Base-by-base conservation (phyloP, 1,140 invertebrate genomes). In the Heliconius hermathena region DNA sequence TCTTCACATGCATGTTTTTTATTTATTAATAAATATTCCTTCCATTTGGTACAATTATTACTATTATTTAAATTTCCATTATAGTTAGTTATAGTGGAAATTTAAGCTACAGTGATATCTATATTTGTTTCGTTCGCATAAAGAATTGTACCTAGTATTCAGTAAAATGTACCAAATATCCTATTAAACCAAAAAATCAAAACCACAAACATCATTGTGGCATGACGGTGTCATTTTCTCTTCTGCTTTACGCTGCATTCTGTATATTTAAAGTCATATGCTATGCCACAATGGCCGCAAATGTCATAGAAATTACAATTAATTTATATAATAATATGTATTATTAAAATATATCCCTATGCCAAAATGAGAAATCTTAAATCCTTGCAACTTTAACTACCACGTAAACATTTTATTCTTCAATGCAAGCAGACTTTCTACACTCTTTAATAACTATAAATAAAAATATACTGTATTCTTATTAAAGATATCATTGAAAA, bases 401-500 rank as follows among this genome's bases (percentile, higher is more conserved):
- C 13, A 66, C 22, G 60, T 60, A 66, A 29, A 66, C 26, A 66
- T 29, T 22, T 66, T 29, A 66, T 76, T 66, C 57, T 76, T 66
- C 38, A 36, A 41, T 38, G 57, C 80, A 73, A 83, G 80, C 81
- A 29, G 26, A 84, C 85, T 87, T 88, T 86, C 85, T 85, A 88
- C 86, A 74, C 70, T 80, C 79, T 79, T 81, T 84, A 86, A 85
- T 84, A 86, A 87, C 78, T 76, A 90, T 89, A 89, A 89, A 88
- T 83, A 74, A 81, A 77, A 85, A 88, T 89, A 87, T 88, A 90
- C 81, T 74, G 78, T 78, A 84, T 82, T 85, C 83, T 84, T 88
- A 90, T 91, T 88, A 89, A 91, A 83, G 84, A 85, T 90, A 90
- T 90, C 89, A 89, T 87, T 85, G 83, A 81, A 85, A 79, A 66